A percentile compares a stretch with the other conserved stretches of the same genome.
phyloP scores from a whole-genome alignment of 2,113 vertebrate species.

The Psittacula cyanocephala region DNA sequence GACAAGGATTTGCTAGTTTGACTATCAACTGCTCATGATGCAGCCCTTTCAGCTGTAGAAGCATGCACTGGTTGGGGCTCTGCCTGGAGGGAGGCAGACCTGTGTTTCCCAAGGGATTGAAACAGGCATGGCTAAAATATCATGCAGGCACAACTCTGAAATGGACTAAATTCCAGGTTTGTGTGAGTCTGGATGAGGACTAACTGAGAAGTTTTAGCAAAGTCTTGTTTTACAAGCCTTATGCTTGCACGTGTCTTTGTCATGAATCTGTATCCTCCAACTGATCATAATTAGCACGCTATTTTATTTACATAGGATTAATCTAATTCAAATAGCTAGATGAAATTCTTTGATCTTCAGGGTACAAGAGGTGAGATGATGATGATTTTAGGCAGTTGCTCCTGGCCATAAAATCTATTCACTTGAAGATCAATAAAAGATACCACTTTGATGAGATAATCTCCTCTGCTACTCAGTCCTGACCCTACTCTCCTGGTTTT shows the following conservation, averaged over 20 bases:
- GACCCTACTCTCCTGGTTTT: not conserved
- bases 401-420: slow-evolving; percentile 25
- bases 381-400: slow-evolving; percentile 6
- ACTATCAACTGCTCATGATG: fast-evolving
- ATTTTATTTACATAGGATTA: slow-evolving; percentile 5
- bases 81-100: not conserved
- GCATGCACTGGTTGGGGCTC: not conserved
- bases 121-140: not conserved
- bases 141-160: not conserved
- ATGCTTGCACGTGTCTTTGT: not conserved
- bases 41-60: not conserved
- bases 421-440: slow-evolving; percentile 49
- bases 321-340: slow-evolving; percentile 16
- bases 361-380: not conserved
- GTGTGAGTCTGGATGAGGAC: not conserved
- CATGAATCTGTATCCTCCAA: not conserved
- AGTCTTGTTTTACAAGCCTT: not conserved
- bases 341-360: slow-evolving; percentile 24
- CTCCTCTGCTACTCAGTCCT: not conserved
- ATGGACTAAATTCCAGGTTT: not conserved
- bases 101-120: not conserved
- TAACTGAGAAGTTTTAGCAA: not conserved
- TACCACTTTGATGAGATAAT: slow-evolving; percentile 5
- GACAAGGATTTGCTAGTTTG: not conserved
- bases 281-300: not conserved